A percentile compares a stretch with the other conserved stretches of the same genome.
These are phyloP conservation scores for Parasteatoda lunata DNA, from an alignment of 2,888 invertebrate genomes.

Conservation along the genomic window DNA sequence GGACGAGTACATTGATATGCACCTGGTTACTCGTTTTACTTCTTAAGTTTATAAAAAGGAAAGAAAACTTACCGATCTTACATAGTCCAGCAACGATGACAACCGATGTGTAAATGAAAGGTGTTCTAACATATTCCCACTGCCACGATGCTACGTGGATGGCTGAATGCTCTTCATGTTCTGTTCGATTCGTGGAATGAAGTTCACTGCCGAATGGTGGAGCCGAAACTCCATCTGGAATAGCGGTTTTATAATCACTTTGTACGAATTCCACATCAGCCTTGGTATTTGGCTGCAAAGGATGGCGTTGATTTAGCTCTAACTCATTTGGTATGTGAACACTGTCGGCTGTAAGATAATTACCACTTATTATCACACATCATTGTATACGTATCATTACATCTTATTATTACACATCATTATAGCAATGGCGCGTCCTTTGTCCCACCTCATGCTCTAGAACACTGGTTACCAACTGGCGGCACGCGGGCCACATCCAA, in stretches of 20 bases:
- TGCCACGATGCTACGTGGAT: conserved; percentile 73
- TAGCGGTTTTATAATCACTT: background rate
- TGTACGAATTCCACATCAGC: background rate
- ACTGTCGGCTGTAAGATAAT: conserved; percentile 8
- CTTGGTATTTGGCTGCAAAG: background rate
- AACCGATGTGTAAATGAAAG: conserved; percentile 76
- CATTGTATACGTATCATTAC: too few species aligned
- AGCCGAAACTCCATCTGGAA: background rate
- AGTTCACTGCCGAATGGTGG: background rate
- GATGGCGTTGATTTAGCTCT: conserved; percentile 29
- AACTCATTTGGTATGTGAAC: conserved; percentile 48
- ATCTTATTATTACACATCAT: too few species aligned
- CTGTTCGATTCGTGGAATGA: background rate
- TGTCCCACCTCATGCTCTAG: too few species aligned
- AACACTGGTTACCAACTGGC: too few species aligned
- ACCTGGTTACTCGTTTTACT: too few species aligned
- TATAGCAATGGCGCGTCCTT: too few species aligned
- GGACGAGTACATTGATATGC: background rate
- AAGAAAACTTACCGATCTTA: conserved; percentile 76
- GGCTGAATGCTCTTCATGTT: conserved; percentile 11
- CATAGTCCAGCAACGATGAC: conserved; percentile 76
- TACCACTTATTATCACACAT: too few species aligned
- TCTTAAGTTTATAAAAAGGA: background rate
- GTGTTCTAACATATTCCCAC: conserved; percentile 75
- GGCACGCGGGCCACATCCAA: too few species aligned